Conservation (phyloP, 2,888 invertebrate species). For the Drosophila flavopinicola region DNA sequence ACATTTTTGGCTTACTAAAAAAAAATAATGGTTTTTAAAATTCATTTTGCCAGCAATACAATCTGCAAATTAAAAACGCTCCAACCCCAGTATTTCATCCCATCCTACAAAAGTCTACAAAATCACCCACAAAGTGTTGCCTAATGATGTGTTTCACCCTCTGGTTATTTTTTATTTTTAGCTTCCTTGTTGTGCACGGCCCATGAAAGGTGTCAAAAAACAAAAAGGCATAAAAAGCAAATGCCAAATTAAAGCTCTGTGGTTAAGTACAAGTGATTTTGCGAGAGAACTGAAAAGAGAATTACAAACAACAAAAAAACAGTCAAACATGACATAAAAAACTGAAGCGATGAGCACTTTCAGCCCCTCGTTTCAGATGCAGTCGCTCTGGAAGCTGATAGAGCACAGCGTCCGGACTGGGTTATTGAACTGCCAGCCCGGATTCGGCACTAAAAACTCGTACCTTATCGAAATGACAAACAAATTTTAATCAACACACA, state of each 20-base stretch:
- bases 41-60: conserved; percentile 1
- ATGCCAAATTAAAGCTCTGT: conserved; percentile 62
- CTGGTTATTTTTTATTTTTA: conserved; percentile 11
- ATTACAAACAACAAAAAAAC: conserved; percentile 25
- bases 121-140: conserved; percentile 51
- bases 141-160: conserved; percentile 69
- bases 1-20: too few species aligned
- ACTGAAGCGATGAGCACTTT: conserved; percentile 50
- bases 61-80: conserved; percentile 39
- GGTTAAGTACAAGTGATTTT: conserved; percentile 48
- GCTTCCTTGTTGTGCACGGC: conserved; percentile 24
- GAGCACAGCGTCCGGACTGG: conserved; percentile 62
- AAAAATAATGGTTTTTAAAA: background rate
- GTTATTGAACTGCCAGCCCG: conserved; percentile 71
- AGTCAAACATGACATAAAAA: conserved; percentile 54
- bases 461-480: conserved; percentile 76
- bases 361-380: conserved; percentile 50
- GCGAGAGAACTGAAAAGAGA: conserved; percentile 11
- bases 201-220: conserved; percentile 46
- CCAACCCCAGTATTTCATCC: background rate
- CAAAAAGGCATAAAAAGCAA: conserved; percentile 41
- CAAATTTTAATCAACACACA: conserved; percentile 74
- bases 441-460: conserved; percentile 65
- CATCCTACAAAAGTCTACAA: conserved; percentile 4
- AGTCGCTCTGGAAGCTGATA: conserved; percentile 47